Evolutionary conservation across 2,797 vertebrate genomes (phyloP).

Genomic region (Acestrorhynchus altus): DNA sequence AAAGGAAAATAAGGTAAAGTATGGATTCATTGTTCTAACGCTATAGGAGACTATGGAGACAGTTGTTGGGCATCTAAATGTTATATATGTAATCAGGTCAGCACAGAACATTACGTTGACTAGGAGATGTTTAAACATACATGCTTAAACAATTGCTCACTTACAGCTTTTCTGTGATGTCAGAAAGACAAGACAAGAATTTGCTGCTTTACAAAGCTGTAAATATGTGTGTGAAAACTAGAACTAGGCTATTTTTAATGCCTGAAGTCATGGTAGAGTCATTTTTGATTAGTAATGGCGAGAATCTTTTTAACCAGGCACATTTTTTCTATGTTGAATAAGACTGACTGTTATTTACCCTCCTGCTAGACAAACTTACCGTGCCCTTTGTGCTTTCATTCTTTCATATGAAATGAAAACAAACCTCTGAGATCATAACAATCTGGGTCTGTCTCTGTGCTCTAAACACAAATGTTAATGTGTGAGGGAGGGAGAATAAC

Average conservation of each 20-base stretch:
- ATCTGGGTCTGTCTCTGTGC: background rate
- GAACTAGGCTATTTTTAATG: background rate
- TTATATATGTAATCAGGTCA: background rate
- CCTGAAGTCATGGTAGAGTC: background rate
- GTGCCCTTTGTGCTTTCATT: background rate
- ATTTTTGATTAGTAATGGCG: background rate
- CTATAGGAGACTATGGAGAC: background rate
- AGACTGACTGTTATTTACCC: background rate
- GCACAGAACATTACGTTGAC: background rate
- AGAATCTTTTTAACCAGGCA: background rate
- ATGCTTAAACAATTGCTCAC: background rate
- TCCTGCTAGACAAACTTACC: background rate
- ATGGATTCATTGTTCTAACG: no score
- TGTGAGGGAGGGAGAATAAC: background rate
- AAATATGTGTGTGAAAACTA: background rate
- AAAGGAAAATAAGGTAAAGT: background rate
- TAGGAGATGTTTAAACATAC: background rate
- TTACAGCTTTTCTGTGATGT: background rate
- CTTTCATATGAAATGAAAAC: background rate
- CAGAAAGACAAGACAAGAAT: no score
- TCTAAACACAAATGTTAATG: slow-evolving; percentile 7
- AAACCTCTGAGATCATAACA: background rate
- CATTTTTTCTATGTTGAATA: background rate
- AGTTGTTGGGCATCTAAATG: background rate
- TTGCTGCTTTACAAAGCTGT: background rate